A percentile compares a stretch with the other conserved stretches of the same genome.
phyloP scores from a whole-genome alignment of 2,113 vertebrate species.

The Trinectes maculatus region DNA sequence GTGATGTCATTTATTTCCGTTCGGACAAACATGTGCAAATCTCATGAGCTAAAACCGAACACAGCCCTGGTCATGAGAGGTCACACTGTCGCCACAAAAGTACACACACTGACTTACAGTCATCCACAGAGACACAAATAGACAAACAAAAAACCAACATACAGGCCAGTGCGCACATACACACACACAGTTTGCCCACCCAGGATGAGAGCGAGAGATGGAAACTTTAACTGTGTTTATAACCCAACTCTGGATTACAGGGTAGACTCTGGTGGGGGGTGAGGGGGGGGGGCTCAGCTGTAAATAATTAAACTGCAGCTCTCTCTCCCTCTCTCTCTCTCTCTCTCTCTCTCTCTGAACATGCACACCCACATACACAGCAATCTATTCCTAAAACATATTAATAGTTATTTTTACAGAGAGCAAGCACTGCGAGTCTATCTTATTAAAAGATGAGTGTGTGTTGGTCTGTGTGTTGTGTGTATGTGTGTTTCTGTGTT shows the following conservation, averaged over 20 bases:
- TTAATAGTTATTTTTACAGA: constrained; percentile 64
- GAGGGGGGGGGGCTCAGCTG: constrained; percentile 71
- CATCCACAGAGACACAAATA: constrained; percentile 42
- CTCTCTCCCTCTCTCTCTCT: constrained; percentile 17
- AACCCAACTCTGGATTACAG: constrained; percentile 82
- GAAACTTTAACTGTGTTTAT: constrained; percentile 83
- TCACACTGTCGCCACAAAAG: constrained; percentile 28
- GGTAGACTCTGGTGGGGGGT: constrained; percentile 48
- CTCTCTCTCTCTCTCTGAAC: constrained; percentile 14
- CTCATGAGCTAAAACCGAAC: constrained; percentile 23
- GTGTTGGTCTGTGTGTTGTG: not conserved
- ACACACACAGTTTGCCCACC: constrained; percentile 75
- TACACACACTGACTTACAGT: constrained; percentile 6
- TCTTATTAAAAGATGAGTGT: constrained; percentile 63
- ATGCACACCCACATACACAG: constrained; percentile 44
- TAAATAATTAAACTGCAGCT: constrained; percentile 81
- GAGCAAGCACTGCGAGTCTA: constrained; percentile 53
- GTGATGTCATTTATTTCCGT: not conserved
- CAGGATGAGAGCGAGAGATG: constrained; percentile 72
- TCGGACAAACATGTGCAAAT: constrained; percentile 1
- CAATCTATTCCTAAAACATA: constrained; percentile 62
- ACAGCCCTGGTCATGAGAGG: constrained; percentile 29
- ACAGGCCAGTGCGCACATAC: constrained; percentile 39
- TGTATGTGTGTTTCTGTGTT: not conserved
- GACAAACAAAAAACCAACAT: constrained; percentile 36